Evolutionary conservation across 2,888 invertebrate species (phyloP).

Genomic region (Leptinotarsa peninsularis): DNA sequence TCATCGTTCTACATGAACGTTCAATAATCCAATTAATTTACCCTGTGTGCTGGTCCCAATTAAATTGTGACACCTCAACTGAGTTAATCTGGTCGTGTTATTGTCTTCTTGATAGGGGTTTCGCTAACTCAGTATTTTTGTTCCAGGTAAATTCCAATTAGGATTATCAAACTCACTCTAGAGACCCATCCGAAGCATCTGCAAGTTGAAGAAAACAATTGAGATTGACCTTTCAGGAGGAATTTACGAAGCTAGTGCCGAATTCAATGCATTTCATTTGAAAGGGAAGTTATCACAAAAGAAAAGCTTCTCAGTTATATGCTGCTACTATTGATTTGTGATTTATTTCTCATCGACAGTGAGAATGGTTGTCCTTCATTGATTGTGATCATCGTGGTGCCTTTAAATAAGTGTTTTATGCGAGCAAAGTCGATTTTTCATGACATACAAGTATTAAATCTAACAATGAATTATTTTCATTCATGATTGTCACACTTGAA

Average conservation of each 20-base stretch:
- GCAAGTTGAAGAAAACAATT: not conserved
- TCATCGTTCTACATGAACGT: too few species aligned
- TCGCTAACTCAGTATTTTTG: slow-evolving; percentile 23
- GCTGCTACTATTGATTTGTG: too few species aligned
- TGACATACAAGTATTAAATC: too few species aligned
- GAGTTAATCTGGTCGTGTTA: not conserved
- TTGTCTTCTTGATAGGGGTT: not conserved
- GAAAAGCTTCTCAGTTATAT: not conserved
- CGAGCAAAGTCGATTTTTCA: too few species aligned
- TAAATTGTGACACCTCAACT: not conserved
- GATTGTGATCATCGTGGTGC: too few species aligned
- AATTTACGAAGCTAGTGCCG: not conserved
- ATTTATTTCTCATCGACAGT: too few species aligned
- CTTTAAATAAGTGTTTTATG: too few species aligned
- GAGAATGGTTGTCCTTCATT: too few species aligned
- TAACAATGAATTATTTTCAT: too few species aligned
- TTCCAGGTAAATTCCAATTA: slow-evolving; percentile 29
- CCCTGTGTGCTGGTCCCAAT: too few species aligned
- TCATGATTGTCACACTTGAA: too few species aligned
- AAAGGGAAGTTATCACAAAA: not conserved
- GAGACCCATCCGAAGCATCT: not conserved
- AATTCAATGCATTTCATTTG: not conserved
- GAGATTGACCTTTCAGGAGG: slow-evolving; percentile 8
- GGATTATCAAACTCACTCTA: slow-evolving; percentile 14
- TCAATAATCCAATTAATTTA: too few species aligned